phyloP scores from a whole-genome alignment of 2,888 invertebrate genomes.

The Nysson spinosus region DNA sequence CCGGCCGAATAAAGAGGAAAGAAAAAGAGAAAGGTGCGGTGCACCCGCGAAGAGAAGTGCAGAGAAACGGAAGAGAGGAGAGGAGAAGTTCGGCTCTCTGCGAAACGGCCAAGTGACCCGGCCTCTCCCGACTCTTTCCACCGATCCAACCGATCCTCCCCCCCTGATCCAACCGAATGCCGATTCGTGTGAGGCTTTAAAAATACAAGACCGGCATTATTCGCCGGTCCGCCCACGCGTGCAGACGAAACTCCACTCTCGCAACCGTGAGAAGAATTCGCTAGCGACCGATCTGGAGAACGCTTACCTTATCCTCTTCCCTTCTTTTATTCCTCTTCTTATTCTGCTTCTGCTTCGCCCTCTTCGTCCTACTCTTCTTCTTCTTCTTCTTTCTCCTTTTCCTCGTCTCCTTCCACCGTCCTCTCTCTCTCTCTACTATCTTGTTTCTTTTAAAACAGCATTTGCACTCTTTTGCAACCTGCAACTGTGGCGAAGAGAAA shows the following conservation, averaged over 20 bases:
- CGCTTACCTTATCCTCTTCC: conserved; percentile 15
- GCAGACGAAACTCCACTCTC: conserved; percentile 58
- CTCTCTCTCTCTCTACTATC: conserved; percentile 11
- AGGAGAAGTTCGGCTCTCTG: too few species aligned
- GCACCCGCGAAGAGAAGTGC: not conserved
- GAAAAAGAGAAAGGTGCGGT: conserved; percentile 54
- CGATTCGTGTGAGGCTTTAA: conserved; percentile 62
- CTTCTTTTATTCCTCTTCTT: conserved; percentile 1
- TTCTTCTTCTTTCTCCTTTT: conserved; percentile 8
- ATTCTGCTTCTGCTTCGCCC: not conserved
- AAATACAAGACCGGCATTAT: conserved; percentile 66
- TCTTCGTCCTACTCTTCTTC: not conserved
- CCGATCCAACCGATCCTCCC: conserved; percentile 1
- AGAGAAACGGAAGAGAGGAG: not conserved
- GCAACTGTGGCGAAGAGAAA: conserved; percentile 33
- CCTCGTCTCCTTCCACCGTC: not conserved
- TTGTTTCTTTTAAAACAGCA: conserved; percentile 42
- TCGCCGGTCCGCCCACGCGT: conserved; percentile 70
- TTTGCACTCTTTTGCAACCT: conserved; percentile 37
- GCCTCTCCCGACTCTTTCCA: conserved; percentile 12
- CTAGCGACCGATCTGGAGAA: conserved; percentile 60
- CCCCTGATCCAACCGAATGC: conserved; percentile 21
- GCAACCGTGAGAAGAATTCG: conserved; percentile 70
- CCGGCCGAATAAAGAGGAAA: conserved; percentile 37
- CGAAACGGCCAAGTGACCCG: not conserved